phyloP scores from a whole-genome alignment of 2,113 vertebrate species.

The Laticauda laticaudata region DNA sequence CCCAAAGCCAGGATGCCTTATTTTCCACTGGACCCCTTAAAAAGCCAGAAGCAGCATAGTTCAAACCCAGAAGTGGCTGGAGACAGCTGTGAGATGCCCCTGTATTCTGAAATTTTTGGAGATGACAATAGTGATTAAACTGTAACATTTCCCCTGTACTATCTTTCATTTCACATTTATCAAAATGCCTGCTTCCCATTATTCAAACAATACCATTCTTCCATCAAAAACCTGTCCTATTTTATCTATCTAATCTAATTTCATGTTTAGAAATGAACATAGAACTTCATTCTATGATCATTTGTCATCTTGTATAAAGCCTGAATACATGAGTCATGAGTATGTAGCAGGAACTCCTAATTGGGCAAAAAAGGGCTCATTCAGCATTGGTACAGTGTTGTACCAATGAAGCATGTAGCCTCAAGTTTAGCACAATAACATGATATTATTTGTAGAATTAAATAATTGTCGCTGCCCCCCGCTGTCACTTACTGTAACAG shows the following conservation, averaged over 20 bases:
- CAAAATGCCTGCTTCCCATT: conserved; percentile 15
- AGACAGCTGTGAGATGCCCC: not conserved
- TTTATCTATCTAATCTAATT: not conserved
- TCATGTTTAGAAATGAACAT: not conserved
- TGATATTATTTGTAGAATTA: not conserved
- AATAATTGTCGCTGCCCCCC: not conserved
- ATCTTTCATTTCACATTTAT: conserved; percentile 4
- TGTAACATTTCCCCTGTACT: not conserved
- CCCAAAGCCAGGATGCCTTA: not conserved
- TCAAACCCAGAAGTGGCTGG: not conserved
- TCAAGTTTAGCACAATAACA: not conserved
- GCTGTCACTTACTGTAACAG: not conserved
- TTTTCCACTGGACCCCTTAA: not conserved
- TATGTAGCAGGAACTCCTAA: not conserved
- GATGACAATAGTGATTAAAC: not conserved
- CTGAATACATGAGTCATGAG: conserved; percentile 36
- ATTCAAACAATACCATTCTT: conserved; percentile 30
- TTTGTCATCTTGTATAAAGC: conserved; percentile 21
- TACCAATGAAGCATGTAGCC: not conserved
- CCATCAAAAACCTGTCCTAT: conserved; percentile 11
- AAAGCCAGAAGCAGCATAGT: not conserved
- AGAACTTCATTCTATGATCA: conserved; percentile 17
- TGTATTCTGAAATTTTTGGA: not conserved
- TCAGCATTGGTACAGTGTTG: not conserved
- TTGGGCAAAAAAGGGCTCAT: not conserved